Conservation (phyloP, 2,113 vertebrate species). For the Sialia sialis region DNA sequence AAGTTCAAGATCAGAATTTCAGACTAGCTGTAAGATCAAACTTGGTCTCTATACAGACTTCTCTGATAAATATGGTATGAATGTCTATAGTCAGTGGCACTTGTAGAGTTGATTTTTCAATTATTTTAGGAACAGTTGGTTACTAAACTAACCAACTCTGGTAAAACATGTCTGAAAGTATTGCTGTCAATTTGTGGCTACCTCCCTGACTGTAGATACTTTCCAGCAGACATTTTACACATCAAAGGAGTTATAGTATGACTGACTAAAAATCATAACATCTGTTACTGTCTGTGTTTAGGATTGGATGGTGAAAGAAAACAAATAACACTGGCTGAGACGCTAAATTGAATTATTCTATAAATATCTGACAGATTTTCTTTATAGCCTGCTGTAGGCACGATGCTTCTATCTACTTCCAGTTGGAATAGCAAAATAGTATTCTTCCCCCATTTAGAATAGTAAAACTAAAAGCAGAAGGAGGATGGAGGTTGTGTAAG, state of each 20-base stretch:
- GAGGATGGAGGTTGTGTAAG: background rate
- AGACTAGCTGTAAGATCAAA: background rate
- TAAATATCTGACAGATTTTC: background rate
- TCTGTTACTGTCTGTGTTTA: background rate
- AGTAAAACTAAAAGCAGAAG: background rate
- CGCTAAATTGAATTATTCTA: background rate
- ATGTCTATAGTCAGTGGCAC: background rate
- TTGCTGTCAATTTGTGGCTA: background rate
- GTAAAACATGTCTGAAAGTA: background rate
- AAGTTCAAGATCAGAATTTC: background rate
- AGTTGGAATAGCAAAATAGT: background rate
- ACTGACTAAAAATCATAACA: background rate
- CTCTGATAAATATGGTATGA: background rate
- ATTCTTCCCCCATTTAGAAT: background rate
- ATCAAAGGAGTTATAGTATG: background rate
- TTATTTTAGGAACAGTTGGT: background rate
- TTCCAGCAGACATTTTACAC: background rate
- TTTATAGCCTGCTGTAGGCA: background rate
- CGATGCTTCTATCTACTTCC: background rate
- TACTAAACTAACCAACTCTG: background rate
- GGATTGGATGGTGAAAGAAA: background rate
- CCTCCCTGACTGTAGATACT: background rate
- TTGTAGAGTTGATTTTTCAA: background rate
- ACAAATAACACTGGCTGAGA: background rate
- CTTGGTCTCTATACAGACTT: background rate